Conservation (phyloP, 2,797 vertebrate species). For the Sebastes flavidus region DNA sequence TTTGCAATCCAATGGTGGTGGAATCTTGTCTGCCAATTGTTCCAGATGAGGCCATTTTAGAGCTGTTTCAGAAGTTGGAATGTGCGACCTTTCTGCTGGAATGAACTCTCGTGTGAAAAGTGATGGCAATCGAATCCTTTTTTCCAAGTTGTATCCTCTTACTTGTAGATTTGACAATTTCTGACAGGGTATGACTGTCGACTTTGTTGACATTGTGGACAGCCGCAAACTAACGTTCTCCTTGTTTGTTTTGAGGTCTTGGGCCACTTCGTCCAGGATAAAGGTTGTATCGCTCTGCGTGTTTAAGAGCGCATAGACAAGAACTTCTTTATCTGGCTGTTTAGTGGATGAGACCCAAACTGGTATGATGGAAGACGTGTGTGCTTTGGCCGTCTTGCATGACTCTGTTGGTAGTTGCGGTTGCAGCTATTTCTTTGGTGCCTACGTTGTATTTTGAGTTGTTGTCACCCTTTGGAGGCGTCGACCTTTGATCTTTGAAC, state of each 20-base stretch:
- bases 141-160: neutral
- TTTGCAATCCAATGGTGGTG: slow-evolving; percentile 23
- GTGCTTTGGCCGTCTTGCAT: neutral
- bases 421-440: neutral
- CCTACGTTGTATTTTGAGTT: neutral
- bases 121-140: neutral
- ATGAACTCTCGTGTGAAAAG: slow-evolving; percentile 7
- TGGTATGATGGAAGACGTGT: neutral
- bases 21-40: slow-evolving; percentile 24
- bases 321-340: too few species aligned
- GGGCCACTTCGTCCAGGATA: too few species aligned
- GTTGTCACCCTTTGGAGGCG: too few species aligned
- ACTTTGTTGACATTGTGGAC: too few species aligned
- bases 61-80: slow-evolving; percentile 3
- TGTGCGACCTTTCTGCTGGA: neutral
- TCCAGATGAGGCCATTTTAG: slow-evolving; percentile 44
- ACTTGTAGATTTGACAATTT: too few species aligned
- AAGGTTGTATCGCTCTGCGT: too few species aligned
- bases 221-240: too few species aligned
- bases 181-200: too few species aligned
- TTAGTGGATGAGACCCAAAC: neutral
- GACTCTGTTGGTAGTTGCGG: slow-evolving; percentile 1
- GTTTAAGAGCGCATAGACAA: too few species aligned
- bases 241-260: too few species aligned
- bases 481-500: too few species aligned